These are phyloP conservation scores for Ornithorhynchus anatinus DNA, from an alignment of 2,113 vertebrate genomes.

Conservation along the genomic window DNA sequence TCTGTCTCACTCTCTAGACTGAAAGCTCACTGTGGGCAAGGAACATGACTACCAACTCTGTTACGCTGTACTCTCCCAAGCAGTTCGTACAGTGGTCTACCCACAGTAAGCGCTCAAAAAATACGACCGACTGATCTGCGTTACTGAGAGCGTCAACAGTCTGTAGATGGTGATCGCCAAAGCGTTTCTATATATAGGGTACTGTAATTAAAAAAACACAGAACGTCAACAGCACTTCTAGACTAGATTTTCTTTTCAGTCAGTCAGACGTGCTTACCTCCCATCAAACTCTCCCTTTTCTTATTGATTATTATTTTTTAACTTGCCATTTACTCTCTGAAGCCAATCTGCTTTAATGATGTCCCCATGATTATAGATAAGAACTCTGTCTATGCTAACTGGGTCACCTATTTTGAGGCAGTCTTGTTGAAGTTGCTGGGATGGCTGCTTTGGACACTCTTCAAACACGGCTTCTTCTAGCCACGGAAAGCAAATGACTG, in stretches of 20 bases:
- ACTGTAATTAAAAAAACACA: not conserved
- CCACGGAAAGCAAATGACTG: conserved; percentile 93
- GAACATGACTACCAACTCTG: too few species aligned
- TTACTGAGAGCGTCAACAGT: too few species aligned
- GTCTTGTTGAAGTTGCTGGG: not conserved
- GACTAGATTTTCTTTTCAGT: conserved; percentile 1
- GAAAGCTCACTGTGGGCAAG: too few species aligned
- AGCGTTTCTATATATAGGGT: not conserved
- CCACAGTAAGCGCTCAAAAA: too few species aligned
- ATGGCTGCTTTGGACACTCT: conserved; percentile 46
- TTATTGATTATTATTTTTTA: conserved; percentile 28
- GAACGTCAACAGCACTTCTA: not conserved
- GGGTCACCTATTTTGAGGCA: conserved; percentile 24
- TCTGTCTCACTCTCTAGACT: too few species aligned
- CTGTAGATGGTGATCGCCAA: too few species aligned
- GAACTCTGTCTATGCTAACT: not conserved
- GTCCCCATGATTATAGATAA: conserved; percentile 31
- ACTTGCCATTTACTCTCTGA: conserved; percentile 11
- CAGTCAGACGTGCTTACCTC: not conserved
- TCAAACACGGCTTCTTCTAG: conserved; percentile 78
- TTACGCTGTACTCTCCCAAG: too few species aligned
- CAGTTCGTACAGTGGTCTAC: too few species aligned
- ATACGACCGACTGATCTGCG: too few species aligned
- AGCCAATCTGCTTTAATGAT: conserved; percentile 27
- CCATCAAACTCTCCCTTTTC: not conserved